phyloP scores from a whole-genome alignment of 1,140 invertebrate species.

The Drosophila lini region DNA sequence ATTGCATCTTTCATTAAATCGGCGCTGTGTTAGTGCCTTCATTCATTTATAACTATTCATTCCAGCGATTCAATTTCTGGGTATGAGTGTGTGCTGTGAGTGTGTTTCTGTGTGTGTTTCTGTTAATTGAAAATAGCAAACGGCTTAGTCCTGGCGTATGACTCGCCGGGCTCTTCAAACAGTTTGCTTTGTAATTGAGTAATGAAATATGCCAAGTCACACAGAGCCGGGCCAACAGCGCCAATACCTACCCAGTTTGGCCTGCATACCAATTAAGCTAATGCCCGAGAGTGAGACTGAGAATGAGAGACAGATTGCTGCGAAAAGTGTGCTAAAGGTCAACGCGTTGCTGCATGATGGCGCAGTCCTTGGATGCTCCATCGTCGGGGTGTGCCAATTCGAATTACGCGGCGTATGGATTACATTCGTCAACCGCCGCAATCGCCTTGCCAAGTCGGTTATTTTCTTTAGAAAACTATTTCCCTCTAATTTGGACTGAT shows the following conservation, averaged over 20 bases:
- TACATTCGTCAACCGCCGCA: background rate
- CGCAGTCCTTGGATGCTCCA: constrained; percentile 42
- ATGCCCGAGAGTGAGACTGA: constrained; percentile 13
- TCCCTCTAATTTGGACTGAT: background rate
- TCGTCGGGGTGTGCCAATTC: constrained; percentile 4
- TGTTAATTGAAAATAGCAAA: constrained; percentile 74
- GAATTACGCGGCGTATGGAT: constrained; percentile 33
- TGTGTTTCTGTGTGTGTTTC: constrained; percentile 5
- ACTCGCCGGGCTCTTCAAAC: constrained; percentile 18
- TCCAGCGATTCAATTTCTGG: constrained; percentile 3
- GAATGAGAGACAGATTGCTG: constrained; percentile 18
- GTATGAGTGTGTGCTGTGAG: background rate
- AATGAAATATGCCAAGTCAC: constrained; percentile 64
- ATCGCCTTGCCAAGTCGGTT: background rate
- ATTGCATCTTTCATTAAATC: constrained; percentile 55
- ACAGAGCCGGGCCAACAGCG: constrained; percentile 5
- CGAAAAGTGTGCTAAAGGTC: constrained; percentile 32
- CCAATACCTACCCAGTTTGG: constrained; percentile 12
- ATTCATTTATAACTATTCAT: constrained; percentile 16
- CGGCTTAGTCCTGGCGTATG: constrained; percentile 29
- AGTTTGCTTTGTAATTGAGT: constrained; percentile 76
- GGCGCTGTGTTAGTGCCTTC: constrained; percentile 9
- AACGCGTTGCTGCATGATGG: constrained; percentile 29
- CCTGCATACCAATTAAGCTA: constrained; percentile 62
- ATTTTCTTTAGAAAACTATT: background rate